Conservation (phyloP, 2,113 vertebrate species). For the Indicator maculatus region DNA sequence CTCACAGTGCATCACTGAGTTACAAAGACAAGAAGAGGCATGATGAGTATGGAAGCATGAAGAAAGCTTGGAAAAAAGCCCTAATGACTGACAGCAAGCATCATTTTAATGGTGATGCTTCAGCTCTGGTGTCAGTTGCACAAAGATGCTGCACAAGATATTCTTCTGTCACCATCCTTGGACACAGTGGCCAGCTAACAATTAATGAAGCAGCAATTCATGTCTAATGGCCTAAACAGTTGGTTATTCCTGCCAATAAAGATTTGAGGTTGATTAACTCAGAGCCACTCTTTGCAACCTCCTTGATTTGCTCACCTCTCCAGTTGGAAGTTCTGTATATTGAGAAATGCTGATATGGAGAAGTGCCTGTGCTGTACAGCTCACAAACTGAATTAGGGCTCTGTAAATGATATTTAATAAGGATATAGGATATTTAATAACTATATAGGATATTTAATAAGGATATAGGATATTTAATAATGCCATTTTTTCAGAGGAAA, state of each 20-base stretch:
- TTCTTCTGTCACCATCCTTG: conserved; percentile 60
- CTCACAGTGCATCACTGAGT: conserved; percentile 37
- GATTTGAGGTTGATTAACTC: conserved; percentile 53
- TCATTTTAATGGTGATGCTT: conserved; percentile 51
- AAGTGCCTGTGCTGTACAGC: not conserved
- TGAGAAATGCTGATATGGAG: not conserved
- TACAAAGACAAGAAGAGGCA: conserved; percentile 63
- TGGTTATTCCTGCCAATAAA: conserved; percentile 54
- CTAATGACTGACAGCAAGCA: conserved; percentile 50
- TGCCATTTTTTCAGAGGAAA: not conserved
- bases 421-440: not conserved
- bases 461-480: not conserved
- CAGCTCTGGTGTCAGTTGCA: conserved; percentile 19
- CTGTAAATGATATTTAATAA: not conserved
- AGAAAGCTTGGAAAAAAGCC: conserved; percentile 65
- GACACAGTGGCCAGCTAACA: conserved; percentile 48
- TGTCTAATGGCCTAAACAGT: conserved; percentile 57
- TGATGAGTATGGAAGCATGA: conserved; percentile 48
- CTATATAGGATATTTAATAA: too few relatives aligned
- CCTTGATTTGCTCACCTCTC: conserved; percentile 33
- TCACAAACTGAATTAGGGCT: not conserved
- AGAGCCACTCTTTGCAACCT: conserved; percentile 38
- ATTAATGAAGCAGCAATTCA: conserved; percentile 69
- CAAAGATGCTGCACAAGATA: not conserved
- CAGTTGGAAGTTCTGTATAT: not conserved